Evolutionary conservation across 2,888 invertebrate genomes (phyloP), one percentile per base, ranked within the genome.

Genomic region (Encarsia formosa): DNA sequence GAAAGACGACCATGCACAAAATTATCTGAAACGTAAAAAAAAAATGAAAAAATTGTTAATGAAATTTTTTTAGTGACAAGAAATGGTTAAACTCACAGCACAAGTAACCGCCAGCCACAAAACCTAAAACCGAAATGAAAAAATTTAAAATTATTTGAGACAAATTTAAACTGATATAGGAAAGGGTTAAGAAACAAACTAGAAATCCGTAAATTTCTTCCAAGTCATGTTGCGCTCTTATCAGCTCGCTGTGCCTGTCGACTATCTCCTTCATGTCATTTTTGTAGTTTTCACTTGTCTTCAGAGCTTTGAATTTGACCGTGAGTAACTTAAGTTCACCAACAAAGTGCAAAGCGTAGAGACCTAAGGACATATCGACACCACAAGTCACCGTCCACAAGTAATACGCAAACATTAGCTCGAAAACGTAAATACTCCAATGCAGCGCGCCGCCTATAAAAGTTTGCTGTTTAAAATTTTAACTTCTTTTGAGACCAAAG

Each of bases 201-300:
- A 64, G 50, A 1, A 61, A 57, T 1, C 64, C 65, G 41, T 62
- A 65, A 32, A 64, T 52, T 3, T 48, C 38, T 40, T 65, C 54
- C 3, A 67, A 20, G 0, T 56, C 43, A 9, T 54, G 46, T 1
- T 56, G 49, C 23, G 59, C 63, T 11, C 20, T 39, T 3, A 58
- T 34, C 13, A 66, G 26, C 1, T 31, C 26, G 4, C 29, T 45
- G 22, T 65, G 62, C 5, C 45, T 59, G 3, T 29, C n/a, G 0
- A 61, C 29, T 22, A 59, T 59, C 8, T 53, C 50, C n/a, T 34
- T 41, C 5, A 65, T 38, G 5, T 55, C 16, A 1, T 32, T 43
- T 4, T 20, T 13, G 43, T 55, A 54, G 32, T 54, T 44, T 4
- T 53, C 5, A 15, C 29, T 15, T 5, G 2, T 5, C 5, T 13